Conservation (phyloP, 2,113 vertebrate genomes). For the Tupaia chinensis region DNA sequence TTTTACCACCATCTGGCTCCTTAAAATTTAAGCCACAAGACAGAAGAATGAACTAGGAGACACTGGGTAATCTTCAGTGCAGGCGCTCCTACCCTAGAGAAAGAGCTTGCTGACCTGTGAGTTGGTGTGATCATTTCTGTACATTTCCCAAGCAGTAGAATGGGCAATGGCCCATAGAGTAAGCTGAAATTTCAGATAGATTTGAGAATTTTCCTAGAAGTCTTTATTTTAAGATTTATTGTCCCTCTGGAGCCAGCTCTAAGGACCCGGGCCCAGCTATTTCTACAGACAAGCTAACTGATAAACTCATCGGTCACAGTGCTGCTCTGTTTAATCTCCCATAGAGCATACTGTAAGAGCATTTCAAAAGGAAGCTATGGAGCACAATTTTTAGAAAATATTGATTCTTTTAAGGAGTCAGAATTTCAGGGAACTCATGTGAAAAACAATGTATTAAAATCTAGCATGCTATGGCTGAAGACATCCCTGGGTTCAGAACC, state of each 20-base stretch:
- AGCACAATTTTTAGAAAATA: not conserved
- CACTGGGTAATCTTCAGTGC: not conserved
- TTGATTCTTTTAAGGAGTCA: not conserved
- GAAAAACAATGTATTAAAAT: not conserved
- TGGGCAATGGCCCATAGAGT: not conserved
- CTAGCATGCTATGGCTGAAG: not conserved
- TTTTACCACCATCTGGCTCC: no score
- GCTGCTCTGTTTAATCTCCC: not conserved
- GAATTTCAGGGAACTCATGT: not conserved
- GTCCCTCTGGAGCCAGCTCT: not conserved
- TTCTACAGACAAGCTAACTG: not conserved
- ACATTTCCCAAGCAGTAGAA: not conserved
- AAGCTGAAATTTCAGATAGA: slow-evolving; percentile 40
- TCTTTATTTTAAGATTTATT: slow-evolving; percentile 31
- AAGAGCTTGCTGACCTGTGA: not conserved
- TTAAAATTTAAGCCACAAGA: not conserved
- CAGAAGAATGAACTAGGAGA: not conserved
- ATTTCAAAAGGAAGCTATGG: not conserved
- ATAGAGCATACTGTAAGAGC: not conserved
- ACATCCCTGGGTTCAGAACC: not conserved
- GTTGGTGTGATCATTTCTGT: not conserved
- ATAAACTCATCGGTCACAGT: not conserved
- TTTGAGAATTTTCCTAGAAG: slow-evolving; percentile 43
- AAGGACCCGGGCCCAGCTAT: not conserved
- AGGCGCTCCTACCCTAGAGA: not conserved